A percentile compares a stretch with the other conserved stretches of the same genome.
phyloP scores from a whole-genome alignment of 2,888 invertebrate species.

The Scaptodrosophila latifasciaeformis region DNA sequence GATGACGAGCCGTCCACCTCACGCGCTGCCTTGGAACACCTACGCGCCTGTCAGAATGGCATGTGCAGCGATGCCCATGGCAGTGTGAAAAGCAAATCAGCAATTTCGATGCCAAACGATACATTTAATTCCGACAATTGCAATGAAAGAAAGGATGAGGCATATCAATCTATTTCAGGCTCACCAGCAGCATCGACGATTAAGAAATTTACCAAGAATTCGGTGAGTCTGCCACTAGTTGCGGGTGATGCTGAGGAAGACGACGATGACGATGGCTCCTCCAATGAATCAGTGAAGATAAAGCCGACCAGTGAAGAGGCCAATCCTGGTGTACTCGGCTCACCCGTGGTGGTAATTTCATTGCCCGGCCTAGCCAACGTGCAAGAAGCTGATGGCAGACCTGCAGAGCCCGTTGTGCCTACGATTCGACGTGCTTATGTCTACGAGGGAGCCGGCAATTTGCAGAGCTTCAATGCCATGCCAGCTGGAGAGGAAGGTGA shows the following conservation, averaged over 20 bases:
- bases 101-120: background rate
- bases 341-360: conserved; percentile 44
- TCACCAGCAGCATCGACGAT: no score
- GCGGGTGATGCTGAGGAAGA: conserved; percentile 43
- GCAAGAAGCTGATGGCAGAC: conserved; percentile 1
- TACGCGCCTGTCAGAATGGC: conserved; percentile 40
- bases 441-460: conserved; percentile 27
- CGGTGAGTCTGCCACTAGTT: no score
- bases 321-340: conserved; percentile 5
- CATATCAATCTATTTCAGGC: no score
- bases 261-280: conserved; percentile 45
- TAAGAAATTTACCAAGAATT: no score
- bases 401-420: conserved; percentile 5
- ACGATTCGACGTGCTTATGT: conserved; percentile 44
- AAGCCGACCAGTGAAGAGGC: conserved; percentile 27
- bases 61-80: conserved; percentile 3
- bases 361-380: conserved; percentile 29
- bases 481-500: background rate
- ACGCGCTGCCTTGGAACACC: conserved; percentile 49
- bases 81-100: no score
- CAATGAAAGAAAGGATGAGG: conserved; percentile 28
- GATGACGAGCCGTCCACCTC: conserved; percentile 55
- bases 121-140: conserved; percentile 30
- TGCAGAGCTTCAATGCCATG: conserved; percentile 4
- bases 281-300: conserved; percentile 30